Base-by-base conservation (phyloP, 2,888 invertebrate species). In the Eupithecia subumbrata region DNA sequence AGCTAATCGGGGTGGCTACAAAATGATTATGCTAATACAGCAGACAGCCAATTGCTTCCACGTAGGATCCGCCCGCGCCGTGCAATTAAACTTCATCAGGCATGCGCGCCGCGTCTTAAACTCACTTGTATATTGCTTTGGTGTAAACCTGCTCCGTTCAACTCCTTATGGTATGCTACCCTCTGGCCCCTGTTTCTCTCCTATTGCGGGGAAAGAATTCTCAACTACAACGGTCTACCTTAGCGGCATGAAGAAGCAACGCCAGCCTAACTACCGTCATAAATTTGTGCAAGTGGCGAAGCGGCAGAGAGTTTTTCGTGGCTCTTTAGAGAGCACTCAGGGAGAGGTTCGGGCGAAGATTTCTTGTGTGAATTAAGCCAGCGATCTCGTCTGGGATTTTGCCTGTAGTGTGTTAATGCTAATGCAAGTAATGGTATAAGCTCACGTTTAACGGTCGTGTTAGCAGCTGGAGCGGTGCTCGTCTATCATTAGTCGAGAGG, bases 81-180 rank as follows among this genome's bases (percentile, higher is more conserved):
- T 84, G 90, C 90, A 90, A 91, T 91, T 91, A 91, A 90, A 90
- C 86, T 89, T 89, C 87, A 90, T 91, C 89, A 88, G 82, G 83
- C 84, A 90, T 88, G 90, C 89, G 84, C 82, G 84, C 82, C 89
- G 85, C 85, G 89, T 89, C 89, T 88, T 84, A 85, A 80, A 81
- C 85, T 82, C 80, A 81, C 86, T 86, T 84, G 84, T 88, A 87
- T 86, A 89, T 88, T 87, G 86, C 84, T 85, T 77, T 82, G 80
- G 80, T 84, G 84, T 78, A 84, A 83, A 85, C 84, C 81, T 83
- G 80, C 84, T 56, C 52, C 83, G 79, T 79, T 84, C 82, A 83
- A 82, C 83, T 84, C 83, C 77, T 81, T 80, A 81, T 79, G 75
- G 81, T 77, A 81, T 84, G 25, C 12, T 60, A 60, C 22, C 14